Conservation (phyloP, 2,888 invertebrate genomes). For the Microctonus brassicae region DNA sequence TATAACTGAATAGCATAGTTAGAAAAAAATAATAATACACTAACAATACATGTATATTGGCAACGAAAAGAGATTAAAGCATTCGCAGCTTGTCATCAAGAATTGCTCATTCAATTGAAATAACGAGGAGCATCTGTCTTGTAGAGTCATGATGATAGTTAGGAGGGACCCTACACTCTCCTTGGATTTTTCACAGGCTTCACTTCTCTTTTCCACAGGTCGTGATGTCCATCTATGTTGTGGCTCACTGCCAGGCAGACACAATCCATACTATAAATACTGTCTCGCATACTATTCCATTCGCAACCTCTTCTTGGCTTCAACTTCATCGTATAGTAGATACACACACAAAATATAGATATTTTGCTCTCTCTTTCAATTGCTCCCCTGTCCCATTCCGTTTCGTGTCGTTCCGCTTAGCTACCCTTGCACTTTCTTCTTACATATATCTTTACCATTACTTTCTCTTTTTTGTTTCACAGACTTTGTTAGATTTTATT, state of each 20-base stretch:
- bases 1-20: no score
- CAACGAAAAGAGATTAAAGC: not conserved
- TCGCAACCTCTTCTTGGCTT: slow-evolving; percentile 40
- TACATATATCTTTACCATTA: not conserved
- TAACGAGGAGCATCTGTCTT: slow-evolving; percentile 28
- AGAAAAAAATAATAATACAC: no score
- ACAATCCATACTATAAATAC: slow-evolving; percentile 68
- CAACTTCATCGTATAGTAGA: slow-evolving; percentile 14
- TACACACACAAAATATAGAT: slow-evolving; percentile 1
- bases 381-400: slow-evolving; percentile 38
- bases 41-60: not conserved
- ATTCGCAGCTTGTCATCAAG: slow-evolving; percentile 20
- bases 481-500: slow-evolving; percentile 7
- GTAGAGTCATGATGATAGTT: not conserved
- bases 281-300: slow-evolving; percentile 48
- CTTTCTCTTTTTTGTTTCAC: not conserved
- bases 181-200: slow-evolving; percentile 13
- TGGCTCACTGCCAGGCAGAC: slow-evolving; percentile 65
- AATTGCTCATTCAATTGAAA: slow-evolving; percentile 26
- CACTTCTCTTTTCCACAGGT: slow-evolving; percentile 43
- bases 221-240: slow-evolving; percentile 41
- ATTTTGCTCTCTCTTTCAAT: slow-evolving; percentile 14
- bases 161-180: slow-evolving; percentile 2
- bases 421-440: slow-evolving; percentile 24
- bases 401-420: slow-evolving; percentile 42